phyloP scores from a whole-genome alignment of 2,797 vertebrate genomes.

The Chiloscyllium punctatum region DNA sequence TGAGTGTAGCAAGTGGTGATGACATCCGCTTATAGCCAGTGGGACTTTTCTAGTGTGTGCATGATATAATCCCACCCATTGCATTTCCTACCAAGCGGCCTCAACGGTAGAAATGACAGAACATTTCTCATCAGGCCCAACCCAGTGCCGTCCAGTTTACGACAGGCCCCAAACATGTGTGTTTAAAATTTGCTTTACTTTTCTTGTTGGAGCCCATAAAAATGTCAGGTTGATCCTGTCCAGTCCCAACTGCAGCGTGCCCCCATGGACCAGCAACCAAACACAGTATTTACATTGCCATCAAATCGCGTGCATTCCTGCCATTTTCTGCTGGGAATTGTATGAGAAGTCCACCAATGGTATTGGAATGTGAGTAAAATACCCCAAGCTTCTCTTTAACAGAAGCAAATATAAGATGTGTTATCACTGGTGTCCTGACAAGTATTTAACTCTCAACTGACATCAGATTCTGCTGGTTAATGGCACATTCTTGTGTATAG shows the following conservation, averaged over 20 bases:
- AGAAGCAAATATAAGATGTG: no score
- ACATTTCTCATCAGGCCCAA: neutral
- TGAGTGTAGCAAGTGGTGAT: neutral
- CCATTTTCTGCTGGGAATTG: neutral
- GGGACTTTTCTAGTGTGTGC: neutral
- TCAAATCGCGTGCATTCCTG: neutral
- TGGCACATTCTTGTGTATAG: no score
- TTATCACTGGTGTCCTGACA: no score
- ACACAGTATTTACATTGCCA: neutral
- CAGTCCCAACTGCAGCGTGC: no score
- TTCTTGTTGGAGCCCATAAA: neutral
- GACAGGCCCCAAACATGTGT: neutral
- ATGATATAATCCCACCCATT: neutral
- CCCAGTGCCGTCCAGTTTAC: neutral
- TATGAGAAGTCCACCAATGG: neutral
- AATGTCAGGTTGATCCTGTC: no score
- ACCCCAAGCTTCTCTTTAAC: neutral
- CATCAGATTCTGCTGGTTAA: no score
- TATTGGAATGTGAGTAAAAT: neutral
- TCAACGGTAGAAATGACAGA: neutral
- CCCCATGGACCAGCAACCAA: neutral
- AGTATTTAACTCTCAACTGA: no score
- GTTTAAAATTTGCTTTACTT: neutral
- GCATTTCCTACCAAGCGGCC: neutral
- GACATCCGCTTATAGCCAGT: neutral